Evolutionary conservation across 2,113 vertebrate species (phyloP), one percentile per base, ranked within the genome.

Genomic region (Phocoena phocoena): DNA sequence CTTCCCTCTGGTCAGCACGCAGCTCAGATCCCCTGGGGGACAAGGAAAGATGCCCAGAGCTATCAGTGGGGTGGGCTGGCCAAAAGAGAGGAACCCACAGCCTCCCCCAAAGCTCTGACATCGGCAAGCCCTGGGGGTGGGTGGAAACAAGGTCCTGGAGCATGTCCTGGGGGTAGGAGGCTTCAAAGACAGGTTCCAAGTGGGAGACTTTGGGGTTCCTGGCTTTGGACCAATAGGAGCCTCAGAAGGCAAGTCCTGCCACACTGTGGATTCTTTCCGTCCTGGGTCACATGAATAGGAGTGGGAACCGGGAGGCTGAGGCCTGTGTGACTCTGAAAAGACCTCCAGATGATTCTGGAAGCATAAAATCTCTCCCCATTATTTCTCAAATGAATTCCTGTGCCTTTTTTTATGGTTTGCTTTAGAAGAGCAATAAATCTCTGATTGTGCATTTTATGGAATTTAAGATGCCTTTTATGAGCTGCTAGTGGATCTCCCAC

Each of bases 391-490:
- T 96, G 96, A 97, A 97, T 97, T 96, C 97, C 96, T 97, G 87
- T 28, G 92, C 84, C 93, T 95, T 94, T 88, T 98, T 97, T 98
- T 93, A 98, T 7, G 89, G 97, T 96, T 97, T 90, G 93, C 96
- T 96, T 97, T 83, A 97, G 93, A 97, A 95, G 97, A 96, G 96
- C 94, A 68, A 97, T 97, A 97, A 97, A 98, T 96, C 96, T 98
- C 20, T 93, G 97, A 94, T 60, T 83, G 93, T 97, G 88, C 25
- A 0, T 96, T 97, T 97, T 96, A 92, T 96, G 98, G 97, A 97
- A 97, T 96, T 96, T 96, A 95, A 97, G 95, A 97, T 92, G 96
- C 97, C 93, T 97, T 98, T 98, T 98, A 97, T 92, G 98, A 97
- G 97, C 96, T 96, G 97, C 93, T 97, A 97, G 96, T 96, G 97